Evolutionary conservation across 2,888 invertebrate species (phyloP), one percentile per base, ranked within the genome.

Genomic region (Esperia sulphurella): DNA sequence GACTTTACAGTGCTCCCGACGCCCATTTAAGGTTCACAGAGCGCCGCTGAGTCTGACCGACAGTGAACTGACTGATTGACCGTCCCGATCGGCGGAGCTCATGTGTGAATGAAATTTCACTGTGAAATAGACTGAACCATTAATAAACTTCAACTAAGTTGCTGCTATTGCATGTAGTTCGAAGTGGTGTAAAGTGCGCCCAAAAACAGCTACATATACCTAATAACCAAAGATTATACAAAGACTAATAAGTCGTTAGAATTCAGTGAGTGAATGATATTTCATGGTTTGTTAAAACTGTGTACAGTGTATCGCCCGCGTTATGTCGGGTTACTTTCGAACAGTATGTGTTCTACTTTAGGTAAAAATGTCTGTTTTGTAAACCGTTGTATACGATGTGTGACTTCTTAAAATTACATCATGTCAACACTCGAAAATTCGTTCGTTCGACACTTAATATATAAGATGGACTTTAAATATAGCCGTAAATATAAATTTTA

Each of bases 1-100:
- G 97, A 97, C 88, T 97, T 96, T 79, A 95, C 96, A 64, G 95
- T 97, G 57, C 92, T 97, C 73, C 95, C 96, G 29, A 96, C 96
- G 59, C 95, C 96, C 69, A 96, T 96, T 90, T 96, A 95, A 94
- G 89, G 83, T 69, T 82, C 86, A 70, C 83, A 73, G 54, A 86
- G 87, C 88, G 80, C 85, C 88, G 87, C 84, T 83, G 88, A 88
- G 38, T 56, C 79, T 46, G 86, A 87, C 62, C 78, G 85, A 76
- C 88, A 85, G 63, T 87, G 78, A 84, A 68, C 51, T 46, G 50
- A 52, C 52, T 45, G 49, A 51, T 43, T 47, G 58, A 60, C 53
- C 54, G 54, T 59, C 54, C 48, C 53, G 53, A 57, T 72, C 80
- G 85, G 83, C 80, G 86, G 86, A 73, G 87, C 86, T 86, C 75